phyloP scores from a whole-genome alignment of 1,140 invertebrate species.

The Tyrophagus putrescentiae region DNA sequence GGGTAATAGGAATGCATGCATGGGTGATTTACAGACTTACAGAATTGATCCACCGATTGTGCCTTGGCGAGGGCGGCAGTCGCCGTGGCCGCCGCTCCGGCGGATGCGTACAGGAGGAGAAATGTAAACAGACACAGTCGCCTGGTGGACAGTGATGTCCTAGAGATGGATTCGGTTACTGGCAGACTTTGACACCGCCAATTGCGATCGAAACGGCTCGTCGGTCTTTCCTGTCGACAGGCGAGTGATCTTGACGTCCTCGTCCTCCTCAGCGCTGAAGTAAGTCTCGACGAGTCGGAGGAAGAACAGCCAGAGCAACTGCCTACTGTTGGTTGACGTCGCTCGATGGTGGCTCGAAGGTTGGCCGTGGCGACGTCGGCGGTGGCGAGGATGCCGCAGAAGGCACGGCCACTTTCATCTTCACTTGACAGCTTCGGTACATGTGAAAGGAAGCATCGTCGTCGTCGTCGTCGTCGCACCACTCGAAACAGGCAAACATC shows the following conservation, averaged over 20 bases:
- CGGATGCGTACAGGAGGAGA: neutral
- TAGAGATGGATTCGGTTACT: conserved; percentile 4
- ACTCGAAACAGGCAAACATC: neutral
- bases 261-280: too few relatives aligned
- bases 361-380: neutral
- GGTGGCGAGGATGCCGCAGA: neutral
- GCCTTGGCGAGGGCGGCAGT: neutral
- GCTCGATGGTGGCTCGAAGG: neutral
- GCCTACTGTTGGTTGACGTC: too few relatives aligned
- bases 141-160: neutral
- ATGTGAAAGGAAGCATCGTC: conserved; percentile 1
- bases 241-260: too few relatives aligned
- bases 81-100: neutral
- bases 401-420: conserved; percentile 3
- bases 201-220: conserved; percentile 12
- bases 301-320: too few relatives aligned
- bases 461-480: neutral
- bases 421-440: conserved; percentile 6
- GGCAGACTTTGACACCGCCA: conserved; percentile 8
- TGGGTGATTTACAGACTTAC: conserved; percentile 1
- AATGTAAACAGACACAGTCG: conserved; percentile 13
- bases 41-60: conserved; percentile 9
- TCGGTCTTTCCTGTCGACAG: neutral
- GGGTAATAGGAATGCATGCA: conserved; percentile 1
- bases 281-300: neutral